Base-by-base conservation (phyloP, 2,113 vertebrate species). In the Carassius auratus region DNA sequence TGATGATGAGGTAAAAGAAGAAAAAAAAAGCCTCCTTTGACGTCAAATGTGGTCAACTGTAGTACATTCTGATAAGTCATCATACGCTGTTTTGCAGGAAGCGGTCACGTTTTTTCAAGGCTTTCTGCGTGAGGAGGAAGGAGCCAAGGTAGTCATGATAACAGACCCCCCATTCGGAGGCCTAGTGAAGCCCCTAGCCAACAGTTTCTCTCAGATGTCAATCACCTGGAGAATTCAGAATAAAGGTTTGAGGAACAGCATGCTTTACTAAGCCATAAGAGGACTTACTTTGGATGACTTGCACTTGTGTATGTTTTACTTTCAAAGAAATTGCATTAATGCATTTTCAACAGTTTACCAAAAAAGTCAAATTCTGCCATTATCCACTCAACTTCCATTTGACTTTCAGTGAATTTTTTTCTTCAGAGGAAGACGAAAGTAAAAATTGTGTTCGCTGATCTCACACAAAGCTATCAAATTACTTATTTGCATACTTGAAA, bases 81-180 rank as follows among this genome's bases (percentile, higher is more conserved):
- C n/a, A 7, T 86, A 10, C 26, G 8, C 1, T 61, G 21, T 85
- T 64, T 10, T 50, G 23, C 86, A 99, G 98, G 91, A 91, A 30
- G 94, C 96, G 33, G 83, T 0, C 50, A 90, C 91, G 1, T 91
- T 91, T n/a, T 95, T 96, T 83, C 93, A 89, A 84, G 89, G 92
- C 10, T 99, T 99, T 91, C 92, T 99, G 86, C 36, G 19, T 55
- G 94, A 96, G 90, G 87, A 91, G 2, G 90, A 88, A 0, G 95
- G 92, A 19, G 89, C 93, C 87, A 94, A 93, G 84, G 93, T 96
- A 78, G 94, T 97, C 87, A 94, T 99, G 95, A 95, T 99, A 88
- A 93, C 97, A 0, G 98, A 99, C 92, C 98, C 98, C 19, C 97
- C 98, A 0, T 99, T 99, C 84, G 97, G 98, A 10, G 98, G 98